Evolutionary conservation across 2,797 vertebrate species (phyloP), one percentile per base, ranked within the genome.

Genomic region (Danio jaintianensis): DNA sequence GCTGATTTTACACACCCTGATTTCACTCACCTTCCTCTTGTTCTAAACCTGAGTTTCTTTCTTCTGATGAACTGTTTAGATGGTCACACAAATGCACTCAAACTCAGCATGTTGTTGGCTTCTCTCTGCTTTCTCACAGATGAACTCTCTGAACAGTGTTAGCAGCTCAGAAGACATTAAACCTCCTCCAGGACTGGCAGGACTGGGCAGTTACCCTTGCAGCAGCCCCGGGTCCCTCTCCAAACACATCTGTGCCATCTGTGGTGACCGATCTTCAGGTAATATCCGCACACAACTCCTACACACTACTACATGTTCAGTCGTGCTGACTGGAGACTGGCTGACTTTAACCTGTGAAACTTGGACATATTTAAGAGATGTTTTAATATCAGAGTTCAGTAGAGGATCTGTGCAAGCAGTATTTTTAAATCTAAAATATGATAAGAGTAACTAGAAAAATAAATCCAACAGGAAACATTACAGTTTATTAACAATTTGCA

Each of bases 181-280:
- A 85, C 97, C 96, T 82, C 94, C 97, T 52, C 91, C 94, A 0
- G 95, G 95, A 81, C 93, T 98, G 43, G 93, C 93, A 71, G 88
- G 96, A 0, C 94, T 95, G 56, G 94, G 48, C 91, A 96, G 92
- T 88, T 98, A 97, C 90, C 92, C 94, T 53, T 96, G 95, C 68
- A 90, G 93, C 4, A 98, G 96, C 85, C 96, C 96, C 0, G 96
- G 96, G 48, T 95, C 95, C 72, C 93, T 98, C 91, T 95, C 96
- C 78, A 99, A 97, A 88, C 97, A 99, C 92, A 96, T 97, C 89
- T 99, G 97, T 86, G 96, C 97, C 89, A 99, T 99, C 88, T 99
- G 97, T 62, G 97, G 97, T 78, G 97, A 99, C 89, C 95, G 97
- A 43, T 98, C 97, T 78, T 99, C 97, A 94, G 97, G 97, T 98